Base-by-base conservation (phyloP, 2,113 vertebrate species). In the Bettongia penicillata region DNA sequence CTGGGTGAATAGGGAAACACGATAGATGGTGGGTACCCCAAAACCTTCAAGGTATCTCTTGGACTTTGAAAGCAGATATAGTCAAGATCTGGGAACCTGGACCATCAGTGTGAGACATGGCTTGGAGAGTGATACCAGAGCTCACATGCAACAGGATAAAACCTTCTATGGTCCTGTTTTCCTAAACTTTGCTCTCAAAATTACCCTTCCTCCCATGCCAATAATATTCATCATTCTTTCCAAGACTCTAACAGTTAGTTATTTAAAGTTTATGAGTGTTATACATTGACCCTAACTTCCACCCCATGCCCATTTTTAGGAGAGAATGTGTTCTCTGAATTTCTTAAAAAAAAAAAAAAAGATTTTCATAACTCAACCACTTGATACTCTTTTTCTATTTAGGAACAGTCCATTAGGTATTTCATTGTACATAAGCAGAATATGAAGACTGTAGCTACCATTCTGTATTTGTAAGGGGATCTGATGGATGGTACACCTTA, bases 401-500 rank as follows among this genome's bases (percentile, higher is more conserved):
- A 57, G 47, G 57, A 52, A 28, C 52, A 89, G 19, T 37, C 16
- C 48, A 68, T 61, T 84, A 84, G 68, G 68, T 28, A 12, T 51
- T 47, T 91, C 14, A 49, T 6, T 91, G 53, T 89, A 31, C 14
- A 47, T 26, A 25, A 90, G 25, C 10, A 16, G 37, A 61, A 7
- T 31, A 91, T 10, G 24, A 14, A 68, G 53, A 26, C 23, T 47
- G 49, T 0, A 84, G 19, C n/a, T 84, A 84, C 89, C 26, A 23
- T 31, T 31, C 9, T 24, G 0, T 77, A 55, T 91, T 93, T 92
- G 24, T 93, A 91, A 95, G 55, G 47, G 28, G 24, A 95, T 92
- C 93, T 97, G 92, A 97, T 95, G 96, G 96, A 95, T 95, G 77
- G 89, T 92, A 51, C 26, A 96, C 94, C 98, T 51, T 92, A 43